Percentiles rank a stretch among this genome's conserved stretches.
Conservation (phyloP, 2,113 vertebrate species). For the Semicossyphus pulcher region DNA sequence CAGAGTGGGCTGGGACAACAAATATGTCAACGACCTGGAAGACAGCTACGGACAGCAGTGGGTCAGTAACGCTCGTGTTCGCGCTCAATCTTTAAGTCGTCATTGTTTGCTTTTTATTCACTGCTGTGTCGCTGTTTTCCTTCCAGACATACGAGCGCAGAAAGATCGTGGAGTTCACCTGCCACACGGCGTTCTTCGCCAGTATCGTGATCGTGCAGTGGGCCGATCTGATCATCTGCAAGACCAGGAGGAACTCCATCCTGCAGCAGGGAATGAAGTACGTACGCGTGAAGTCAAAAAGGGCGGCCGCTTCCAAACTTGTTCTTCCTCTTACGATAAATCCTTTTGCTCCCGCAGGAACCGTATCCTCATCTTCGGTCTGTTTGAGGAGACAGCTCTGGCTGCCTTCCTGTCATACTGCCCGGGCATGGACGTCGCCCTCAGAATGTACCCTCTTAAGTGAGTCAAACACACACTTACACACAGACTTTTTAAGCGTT, state of each 20-base stretch:
- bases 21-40: slow-evolving; percentile 88
- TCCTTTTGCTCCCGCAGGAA: slow-evolving; percentile 76
- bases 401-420: slow-evolving; percentile 87
- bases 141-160: slow-evolving; percentile 93
- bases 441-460: slow-evolving; percentile 89
- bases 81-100: too few relatives aligned
- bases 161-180: slow-evolving; percentile 94
- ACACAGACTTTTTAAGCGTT: too few relatives aligned
- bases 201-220: slow-evolving; percentile 94
- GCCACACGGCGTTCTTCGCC: slow-evolving; percentile 93
- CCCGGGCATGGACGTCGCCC: slow-evolving; percentile 86
- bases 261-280: slow-evolving; percentile 96
- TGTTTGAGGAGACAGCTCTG: slow-evolving; percentile 86
- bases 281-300: too few relatives aligned
- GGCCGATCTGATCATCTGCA: slow-evolving; percentile 95
- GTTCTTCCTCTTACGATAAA: neutral
- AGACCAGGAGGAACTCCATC: slow-evolving; percentile 93
- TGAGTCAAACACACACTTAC: slow-evolving; percentile 63
- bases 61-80: slow-evolving; percentile 80
- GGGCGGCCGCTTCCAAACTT: too few relatives aligned
- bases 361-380: slow-evolving; percentile 85
- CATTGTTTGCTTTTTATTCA: too few relatives aligned
- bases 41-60: slow-evolving; percentile 93
- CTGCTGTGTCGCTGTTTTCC: too few relatives aligned
- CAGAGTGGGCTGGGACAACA: slow-evolving; percentile 91